Evolutionary conservation across 2,113 vertebrate species (phyloP).

Genomic region (Steatornis caripensis): DNA sequence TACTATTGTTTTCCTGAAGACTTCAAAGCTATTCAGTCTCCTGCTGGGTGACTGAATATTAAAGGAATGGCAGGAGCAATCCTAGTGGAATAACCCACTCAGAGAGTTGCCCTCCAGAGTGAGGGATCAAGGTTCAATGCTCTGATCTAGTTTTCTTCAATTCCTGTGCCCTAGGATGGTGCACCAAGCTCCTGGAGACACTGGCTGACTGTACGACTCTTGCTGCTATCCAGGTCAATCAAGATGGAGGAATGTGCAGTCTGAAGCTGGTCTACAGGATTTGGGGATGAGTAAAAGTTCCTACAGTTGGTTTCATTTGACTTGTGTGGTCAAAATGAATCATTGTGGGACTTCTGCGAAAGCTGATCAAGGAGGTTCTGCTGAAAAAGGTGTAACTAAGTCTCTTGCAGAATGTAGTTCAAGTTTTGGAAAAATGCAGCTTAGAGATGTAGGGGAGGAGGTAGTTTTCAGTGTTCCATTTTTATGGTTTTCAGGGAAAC

Average conservation of each 20-base stretch:
- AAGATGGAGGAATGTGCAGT: neutral
- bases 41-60: neutral
- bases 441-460: neutral
- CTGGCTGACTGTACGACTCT: neutral
- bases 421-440: neutral
- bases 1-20: slow-evolving; percentile 31
- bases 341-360: neutral
- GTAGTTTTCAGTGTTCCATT: neutral
- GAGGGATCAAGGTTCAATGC: neutral
- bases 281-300: neutral
- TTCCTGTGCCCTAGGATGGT: neutral
- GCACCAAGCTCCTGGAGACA: neutral
- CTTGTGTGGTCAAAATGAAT: neutral
- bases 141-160: neutral
- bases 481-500: neutral
- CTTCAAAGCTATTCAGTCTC: slow-evolving; percentile 22
- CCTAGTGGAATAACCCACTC: neutral
- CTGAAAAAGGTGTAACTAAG: neutral
- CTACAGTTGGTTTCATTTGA: neutral
- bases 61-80: neutral
- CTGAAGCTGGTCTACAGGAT: neutral
- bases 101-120: neutral
- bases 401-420: neutral
- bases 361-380: neutral
- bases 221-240: neutral